Base-by-base conservation (phyloP, 2,113 vertebrate species). In the Saimiri boliviensis region DNA sequence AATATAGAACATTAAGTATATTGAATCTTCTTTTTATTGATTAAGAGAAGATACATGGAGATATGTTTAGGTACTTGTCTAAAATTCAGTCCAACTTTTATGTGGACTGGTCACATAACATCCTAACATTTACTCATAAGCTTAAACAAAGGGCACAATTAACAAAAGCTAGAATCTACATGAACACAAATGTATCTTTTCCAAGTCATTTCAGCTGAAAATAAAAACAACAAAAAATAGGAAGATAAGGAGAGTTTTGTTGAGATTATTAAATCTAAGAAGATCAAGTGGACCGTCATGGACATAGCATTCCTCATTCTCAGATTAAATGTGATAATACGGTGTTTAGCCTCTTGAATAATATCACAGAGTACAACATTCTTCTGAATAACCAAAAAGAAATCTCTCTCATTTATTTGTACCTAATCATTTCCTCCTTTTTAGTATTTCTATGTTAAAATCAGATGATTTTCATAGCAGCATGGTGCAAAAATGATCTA, bases 1-100 rank as follows among this genome's bases (percentile, higher is more conserved):
- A 90, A 77, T 82, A 8, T 79, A 66, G 20, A 30, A 90, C 66
- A 45, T 20, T 58, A 37, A 89, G 14, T 52, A n/a, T 85, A 47
- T 27, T 76, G 35, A 90, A 92, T 93, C 82, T 71, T 37, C 73
- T 76, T 90, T 89, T 16, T 92, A 56, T 68, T 71, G 56, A 96
- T 54, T 81, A 70, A 79, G 13, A 89, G 21, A 87, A 89, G 92
- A 93, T 20, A 86, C 60, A 60, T 54, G 49, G 16, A 79, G 56
- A 23, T 83, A 10, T 23, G 8, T 82, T 79, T 73, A 42, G 20
- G 16, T 40, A 21, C 19, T 95, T 95, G n/a, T 70, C 77, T 93
- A 68, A 89, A 86, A 89, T 82, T 40, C 19, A 89, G 12, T 40
- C 40, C n/a, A 71, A n/a, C 54, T 37, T 27, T 25, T 93, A 10